A percentile compares a stretch with the other conserved stretches of the same genome.
phyloP scores from a whole-genome alignment of 2,797 vertebrate species.

The Scolopax rusticola region DNA sequence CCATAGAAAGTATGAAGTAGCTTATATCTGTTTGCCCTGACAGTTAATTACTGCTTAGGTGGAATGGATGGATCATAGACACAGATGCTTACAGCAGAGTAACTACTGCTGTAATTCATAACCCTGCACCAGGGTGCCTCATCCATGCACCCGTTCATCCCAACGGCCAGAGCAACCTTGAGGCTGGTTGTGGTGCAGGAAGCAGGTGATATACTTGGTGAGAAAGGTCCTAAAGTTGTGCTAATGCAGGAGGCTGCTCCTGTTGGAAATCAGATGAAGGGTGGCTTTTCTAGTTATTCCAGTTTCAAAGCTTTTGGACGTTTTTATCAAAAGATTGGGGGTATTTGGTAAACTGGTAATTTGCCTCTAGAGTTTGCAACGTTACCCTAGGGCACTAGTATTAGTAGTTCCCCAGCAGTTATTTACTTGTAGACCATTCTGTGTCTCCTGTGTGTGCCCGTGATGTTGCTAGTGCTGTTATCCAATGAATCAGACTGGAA shows the following conservation, averaged over 20 bases:
- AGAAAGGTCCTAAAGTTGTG: not conserved
- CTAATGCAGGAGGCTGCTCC: not conserved
- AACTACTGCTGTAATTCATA: not conserved
- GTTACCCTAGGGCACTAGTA: not conserved
- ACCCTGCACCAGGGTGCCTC: fast-evolving
- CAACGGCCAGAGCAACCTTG: not conserved
- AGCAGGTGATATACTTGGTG: not conserved
- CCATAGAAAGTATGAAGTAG: not conserved
- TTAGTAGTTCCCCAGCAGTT: not conserved
- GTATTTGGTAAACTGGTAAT: not conserved
- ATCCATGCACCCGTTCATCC: not conserved
- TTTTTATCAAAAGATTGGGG: not conserved
- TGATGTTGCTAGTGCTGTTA: not conserved
- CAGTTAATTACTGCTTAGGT: not conserved
- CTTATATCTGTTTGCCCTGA: not conserved
- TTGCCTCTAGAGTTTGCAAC: not conserved
- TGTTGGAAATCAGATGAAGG: not conserved
- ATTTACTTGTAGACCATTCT: fast-evolving
- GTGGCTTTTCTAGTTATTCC: not conserved
- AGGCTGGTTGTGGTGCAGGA: not conserved
- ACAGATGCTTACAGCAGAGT: not conserved
- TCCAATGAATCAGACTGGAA: not conserved
- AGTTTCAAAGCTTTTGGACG: not conserved
- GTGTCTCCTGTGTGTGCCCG: fast-evolving
- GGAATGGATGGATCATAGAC: not conserved